A percentile compares a stretch with the other conserved stretches of the same genome.
Evolutionary conservation across 23 tunicate genomes (phyloP).

Genomic region (Trididemnum clinides): DNA sequence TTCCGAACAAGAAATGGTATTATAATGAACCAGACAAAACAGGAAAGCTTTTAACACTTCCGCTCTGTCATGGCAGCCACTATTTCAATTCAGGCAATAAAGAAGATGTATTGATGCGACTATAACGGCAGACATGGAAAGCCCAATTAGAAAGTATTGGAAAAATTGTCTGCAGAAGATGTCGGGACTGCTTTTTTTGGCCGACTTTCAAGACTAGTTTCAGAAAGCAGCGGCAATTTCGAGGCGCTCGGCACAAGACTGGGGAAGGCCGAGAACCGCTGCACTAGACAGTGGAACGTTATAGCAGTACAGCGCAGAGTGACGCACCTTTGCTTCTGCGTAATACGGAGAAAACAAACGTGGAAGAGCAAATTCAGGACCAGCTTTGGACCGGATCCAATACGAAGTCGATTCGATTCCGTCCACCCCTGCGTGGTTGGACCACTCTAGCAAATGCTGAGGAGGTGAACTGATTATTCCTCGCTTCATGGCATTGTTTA

Average conservation of each 20-base stretch:
- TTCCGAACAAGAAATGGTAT: too few species aligned
- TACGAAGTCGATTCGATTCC: slow-evolving; percentile 41
- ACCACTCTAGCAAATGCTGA: slow-evolving; percentile 76
- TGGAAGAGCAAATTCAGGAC: slow-evolving; percentile 72
- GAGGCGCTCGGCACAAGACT: neutral
- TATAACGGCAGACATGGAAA: too few species aligned
- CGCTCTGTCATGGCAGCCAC: too few species aligned
- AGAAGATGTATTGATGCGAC: too few species aligned
- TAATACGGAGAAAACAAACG: slow-evolving; percentile 66
- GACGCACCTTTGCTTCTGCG: slow-evolving; percentile 70
- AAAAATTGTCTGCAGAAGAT: too few species aligned
- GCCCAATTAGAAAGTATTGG: too few species aligned
- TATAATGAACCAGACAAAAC: too few species aligned
- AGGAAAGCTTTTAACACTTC: too few species aligned
- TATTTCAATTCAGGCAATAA: too few species aligned
- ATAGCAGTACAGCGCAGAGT: neutral
- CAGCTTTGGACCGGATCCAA: slow-evolving; percentile 65
- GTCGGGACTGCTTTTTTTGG: too few species aligned
- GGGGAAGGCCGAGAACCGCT: neutral
- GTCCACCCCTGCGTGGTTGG: slow-evolving; percentile 38
- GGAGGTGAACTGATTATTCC: slow-evolving; percentile 92
- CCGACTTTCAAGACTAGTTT: too few species aligned
- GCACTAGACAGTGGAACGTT: neutral
- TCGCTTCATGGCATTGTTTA: slow-evolving; percentile 63
- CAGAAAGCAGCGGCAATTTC: neutral